These are phyloP conservation scores for Physeter macrocephalus DNA, from an alignment of 2,113 vertebrate genomes.

Conservation along the genomic window DNA sequence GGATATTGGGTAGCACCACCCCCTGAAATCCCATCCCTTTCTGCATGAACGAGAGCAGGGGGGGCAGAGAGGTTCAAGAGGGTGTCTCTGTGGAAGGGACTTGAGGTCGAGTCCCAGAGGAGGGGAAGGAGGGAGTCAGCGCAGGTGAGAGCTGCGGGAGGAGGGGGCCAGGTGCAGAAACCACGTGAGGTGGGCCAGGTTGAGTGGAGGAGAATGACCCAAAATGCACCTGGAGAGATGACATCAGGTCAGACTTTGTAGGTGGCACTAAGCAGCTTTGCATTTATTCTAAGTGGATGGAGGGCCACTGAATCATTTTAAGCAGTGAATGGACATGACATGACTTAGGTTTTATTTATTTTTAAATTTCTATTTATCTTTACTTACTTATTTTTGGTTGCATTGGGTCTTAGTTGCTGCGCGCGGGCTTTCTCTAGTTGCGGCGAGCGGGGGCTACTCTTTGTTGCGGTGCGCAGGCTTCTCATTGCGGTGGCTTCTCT, in stretches of 20 bases:
- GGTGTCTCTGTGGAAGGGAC: not conserved
- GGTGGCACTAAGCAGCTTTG: not conserved
- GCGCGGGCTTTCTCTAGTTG: no score
- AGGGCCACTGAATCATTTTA: no score
- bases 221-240: not conserved
- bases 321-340: not conserved
- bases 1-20: not conserved
- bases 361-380: no score
- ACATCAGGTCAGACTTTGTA: not conserved
- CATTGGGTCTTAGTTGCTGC: no score
- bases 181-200: not conserved
- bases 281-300: not conserved
- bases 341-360: not conserved
- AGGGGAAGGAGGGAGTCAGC: not conserved
- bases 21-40: not conserved
- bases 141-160: not conserved
- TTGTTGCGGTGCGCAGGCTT: no score
- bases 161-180: not conserved
- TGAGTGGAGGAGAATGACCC: not conserved
- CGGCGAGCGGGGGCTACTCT: no score
- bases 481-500: no score
- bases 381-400: no score
- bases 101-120: no score
- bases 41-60: no score
- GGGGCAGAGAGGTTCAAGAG: not conserved